Base-by-base conservation (phyloP, 2,888 invertebrate genomes). In the Cenopis cana region DNA sequence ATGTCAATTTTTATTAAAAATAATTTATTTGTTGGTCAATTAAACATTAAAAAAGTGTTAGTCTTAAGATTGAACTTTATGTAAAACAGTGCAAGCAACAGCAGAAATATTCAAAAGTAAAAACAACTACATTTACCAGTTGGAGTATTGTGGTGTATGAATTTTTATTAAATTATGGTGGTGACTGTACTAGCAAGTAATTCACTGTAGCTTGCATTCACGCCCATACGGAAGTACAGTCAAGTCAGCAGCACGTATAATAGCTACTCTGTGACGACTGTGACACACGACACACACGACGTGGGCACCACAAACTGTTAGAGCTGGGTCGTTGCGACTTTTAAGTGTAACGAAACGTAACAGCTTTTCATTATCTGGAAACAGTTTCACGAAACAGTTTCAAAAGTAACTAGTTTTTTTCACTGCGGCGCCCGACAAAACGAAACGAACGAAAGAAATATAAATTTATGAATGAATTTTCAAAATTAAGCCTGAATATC, bases 1-100 rank as follows among this genome's bases (percentile, higher is more conserved):
- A 84, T 80, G 90, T 90, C 89, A 90, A 90, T 90, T 89, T 62
- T 85, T 77, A 78, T 77, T 85, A 83, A 76, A 78, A 78, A 78
- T 84, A 87, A 88, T 84, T 85, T 88, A 88, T 88, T 88, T 87
- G 81, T 88, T 87, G 85, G 88, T 91, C 91, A 91, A 91, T 91
- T 91, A 91, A 89, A 89, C 79, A 86, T 84, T 87, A 62, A 59
- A 29, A 9, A 12, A 57, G 67, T 68, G 20, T 69, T n/a, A 46
- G 46, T n/a, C 6, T 46, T 46, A 46, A 46, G 14, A n/a, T 14
- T 46, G 8, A n/a, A 46, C 5, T 46, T 46, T n/a, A 46, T n/a
- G n/a, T 46, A 46, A 46, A 14, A 46, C 11, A 38, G 11, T 46
- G 5, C 41, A 41, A 14, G 14, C 41, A 41, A 14, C 41, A 14